Evolutionary conservation across 2,113 vertebrate genomes (phyloP).

Genomic region (Python bivittatus): DNA sequence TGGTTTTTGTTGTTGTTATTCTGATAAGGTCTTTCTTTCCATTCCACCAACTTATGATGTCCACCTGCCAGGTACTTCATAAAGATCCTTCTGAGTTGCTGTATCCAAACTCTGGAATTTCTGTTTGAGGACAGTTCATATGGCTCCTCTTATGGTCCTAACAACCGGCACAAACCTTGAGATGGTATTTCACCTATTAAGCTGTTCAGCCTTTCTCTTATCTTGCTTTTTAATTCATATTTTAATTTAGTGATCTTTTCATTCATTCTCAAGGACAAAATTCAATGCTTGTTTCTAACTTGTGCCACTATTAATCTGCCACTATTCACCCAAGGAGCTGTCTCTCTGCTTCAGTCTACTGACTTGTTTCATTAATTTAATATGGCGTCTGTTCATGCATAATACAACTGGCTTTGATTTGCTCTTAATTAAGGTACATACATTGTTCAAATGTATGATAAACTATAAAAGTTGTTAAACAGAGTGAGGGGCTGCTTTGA

Average conservation of each 20-base stretch:
- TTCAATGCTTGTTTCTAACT: neutral
- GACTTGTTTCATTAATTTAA: slow-evolving; percentile 64
- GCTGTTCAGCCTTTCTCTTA: neutral
- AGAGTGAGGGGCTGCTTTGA: neutral
- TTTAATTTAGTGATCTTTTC: neutral
- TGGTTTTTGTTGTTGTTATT: neutral
- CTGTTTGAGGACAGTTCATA: neutral
- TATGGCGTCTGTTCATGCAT: slow-evolving; percentile 48
- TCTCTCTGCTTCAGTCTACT: slow-evolving; percentile 33
- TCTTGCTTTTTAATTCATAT: neutral
- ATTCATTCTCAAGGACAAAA: neutral
- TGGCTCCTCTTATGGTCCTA: neutral
- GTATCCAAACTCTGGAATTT: neutral
- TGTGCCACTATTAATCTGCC: neutral
- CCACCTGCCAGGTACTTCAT: neutral
- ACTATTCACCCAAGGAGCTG: neutral
- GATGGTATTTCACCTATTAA: neutral
- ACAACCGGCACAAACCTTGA: neutral
- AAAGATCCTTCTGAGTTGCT: neutral
- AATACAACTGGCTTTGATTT: slow-evolving; percentile 55
- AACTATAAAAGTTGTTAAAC: slow-evolving; percentile 48
- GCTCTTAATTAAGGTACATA: slow-evolving; percentile 59
- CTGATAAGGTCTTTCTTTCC: neutral
- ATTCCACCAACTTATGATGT: neutral
- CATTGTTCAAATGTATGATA: slow-evolving; percentile 48